These are phyloP conservation scores for Amiota minor DNA, from an alignment of 2,888 invertebrate species.

Conservation along the genomic window DNA sequence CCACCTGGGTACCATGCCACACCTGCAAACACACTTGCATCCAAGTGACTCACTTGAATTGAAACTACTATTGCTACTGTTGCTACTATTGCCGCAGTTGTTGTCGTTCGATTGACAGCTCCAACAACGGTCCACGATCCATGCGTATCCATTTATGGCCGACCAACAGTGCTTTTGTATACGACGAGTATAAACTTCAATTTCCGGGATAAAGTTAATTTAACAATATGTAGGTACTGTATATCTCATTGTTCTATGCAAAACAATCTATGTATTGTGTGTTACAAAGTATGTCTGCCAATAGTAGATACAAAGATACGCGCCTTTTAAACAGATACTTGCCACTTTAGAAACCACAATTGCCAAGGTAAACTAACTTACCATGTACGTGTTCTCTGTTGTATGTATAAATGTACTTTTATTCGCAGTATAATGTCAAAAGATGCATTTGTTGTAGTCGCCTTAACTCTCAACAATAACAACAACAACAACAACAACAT, in stretches of 20 bases:
- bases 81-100: no score
- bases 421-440: slow-evolving; percentile 53
- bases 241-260: slow-evolving; percentile 31
- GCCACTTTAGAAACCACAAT: slow-evolving; percentile 27
- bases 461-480: background rate
- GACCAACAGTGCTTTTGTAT: background rate
- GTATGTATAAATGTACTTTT: no score
- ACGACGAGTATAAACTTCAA: slow-evolving; percentile 42
- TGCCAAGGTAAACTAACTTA: no score
- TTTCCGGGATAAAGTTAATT: slow-evolving; percentile 64
- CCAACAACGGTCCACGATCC: background rate
- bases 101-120: slow-evolving; percentile 26
- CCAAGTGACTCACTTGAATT: slow-evolving; percentile 48
- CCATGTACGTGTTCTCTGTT: no score
- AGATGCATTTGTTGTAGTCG: slow-evolving; percentile 26
- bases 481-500: background rate
- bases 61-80: background rate
- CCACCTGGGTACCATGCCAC: slow-evolving; percentile 50
- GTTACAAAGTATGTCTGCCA: slow-evolving; percentile 21
- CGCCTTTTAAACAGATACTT: slow-evolving; percentile 39
- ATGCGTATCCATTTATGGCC: slow-evolving; percentile 16
- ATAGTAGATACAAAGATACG: slow-evolving; percentile 45
- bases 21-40: slow-evolving; percentile 54
- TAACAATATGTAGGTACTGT: slow-evolving; percentile 41
- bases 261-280: no score